Conservation (phyloP, 2,888 invertebrate genomes). For the Netelia fuscicornis region DNA sequence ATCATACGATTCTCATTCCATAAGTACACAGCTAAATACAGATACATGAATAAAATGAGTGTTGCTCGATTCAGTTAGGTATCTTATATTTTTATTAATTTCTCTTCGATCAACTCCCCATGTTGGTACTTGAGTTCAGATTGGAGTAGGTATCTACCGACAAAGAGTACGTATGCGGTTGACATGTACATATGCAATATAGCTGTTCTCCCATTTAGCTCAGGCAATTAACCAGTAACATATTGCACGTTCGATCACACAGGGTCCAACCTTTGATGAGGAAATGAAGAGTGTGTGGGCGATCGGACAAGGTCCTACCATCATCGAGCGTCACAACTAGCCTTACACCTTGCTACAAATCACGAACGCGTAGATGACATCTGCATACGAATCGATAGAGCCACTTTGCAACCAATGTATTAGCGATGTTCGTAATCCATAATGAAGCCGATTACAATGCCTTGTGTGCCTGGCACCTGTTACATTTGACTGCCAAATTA, state of each 20-base stretch:
- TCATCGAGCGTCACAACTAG: not conserved
- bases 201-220: not conserved
- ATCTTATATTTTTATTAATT: not conserved
- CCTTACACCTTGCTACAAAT: not conserved
- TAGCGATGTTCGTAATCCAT: not conserved
- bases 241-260: not conserved
- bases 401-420: not conserved
- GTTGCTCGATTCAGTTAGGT: not conserved
- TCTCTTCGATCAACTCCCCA: too few relatives aligned
- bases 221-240: conserved; percentile 25
- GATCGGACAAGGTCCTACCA: not conserved
- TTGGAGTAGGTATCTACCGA: not conserved
- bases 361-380: not conserved
- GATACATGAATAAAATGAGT: not conserved
- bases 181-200: not conserved
- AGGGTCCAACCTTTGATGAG: conserved; percentile 12
- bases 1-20: not conserved
- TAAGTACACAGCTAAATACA: not conserved
- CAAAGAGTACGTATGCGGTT: not conserved
- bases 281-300: conserved; percentile 18
- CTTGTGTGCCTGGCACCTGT: too few relatives aligned
- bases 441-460: not conserved
- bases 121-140: not conserved
- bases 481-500: too few relatives aligned
- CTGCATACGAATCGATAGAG: not conserved